These are phyloP conservation scores for Isaurus tuberculatus DNA, from an alignment of 92 coral and sea anemone species.

Conservation along the genomic window DNA sequence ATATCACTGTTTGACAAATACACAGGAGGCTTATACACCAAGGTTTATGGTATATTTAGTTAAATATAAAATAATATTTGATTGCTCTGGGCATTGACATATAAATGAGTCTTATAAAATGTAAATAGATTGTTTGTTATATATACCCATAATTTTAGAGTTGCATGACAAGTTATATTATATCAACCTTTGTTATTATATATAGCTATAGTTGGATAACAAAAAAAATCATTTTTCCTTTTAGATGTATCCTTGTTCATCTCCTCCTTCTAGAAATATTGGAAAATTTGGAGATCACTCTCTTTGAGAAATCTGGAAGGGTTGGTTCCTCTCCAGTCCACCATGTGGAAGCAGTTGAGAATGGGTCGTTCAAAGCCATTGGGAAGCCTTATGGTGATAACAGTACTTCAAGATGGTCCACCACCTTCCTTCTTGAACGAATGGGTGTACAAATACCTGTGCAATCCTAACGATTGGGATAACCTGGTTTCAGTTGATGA, in stretches of 20 bases:
- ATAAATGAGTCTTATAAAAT: constrained; percentile 23
- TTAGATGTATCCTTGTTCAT: constrained; percentile 29
- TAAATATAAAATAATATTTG: constrained; percentile 27
- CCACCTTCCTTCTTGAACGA: constrained; percentile 7
- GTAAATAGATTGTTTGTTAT: constrained; percentile 33
- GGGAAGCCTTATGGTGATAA: constrained; percentile 39
- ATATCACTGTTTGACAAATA: constrained; percentile 28
- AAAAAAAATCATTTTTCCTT: constrained; percentile 32
- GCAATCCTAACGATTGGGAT: constrained; percentile 34
- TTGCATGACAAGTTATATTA: constrained; percentile 25
- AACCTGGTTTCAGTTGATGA: constrained; percentile 33
- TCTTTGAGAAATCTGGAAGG: constrained; percentile 33
- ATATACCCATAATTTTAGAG: constrained; percentile 25
- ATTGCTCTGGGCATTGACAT: constrained; percentile 33
- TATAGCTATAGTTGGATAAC: constrained; percentile 24
- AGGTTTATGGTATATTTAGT: constrained; percentile 33
- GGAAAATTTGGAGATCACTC: constrained; percentile 34
- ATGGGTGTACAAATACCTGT: constrained; percentile 35
- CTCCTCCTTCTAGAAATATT: constrained; percentile 34
- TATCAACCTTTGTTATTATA: constrained; percentile 25
- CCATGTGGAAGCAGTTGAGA: constrained; percentile 35
- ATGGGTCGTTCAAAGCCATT: constrained; percentile 30
- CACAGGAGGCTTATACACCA: constrained; percentile 34
- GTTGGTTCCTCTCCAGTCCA: constrained; percentile 31
- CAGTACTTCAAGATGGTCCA: constrained; percentile 40